A percentile compares a stretch with the other conserved stretches of the same genome.
phyloP scores from a whole-genome alignment of 2,888 invertebrate species.

The Amitus sp. region DNA sequence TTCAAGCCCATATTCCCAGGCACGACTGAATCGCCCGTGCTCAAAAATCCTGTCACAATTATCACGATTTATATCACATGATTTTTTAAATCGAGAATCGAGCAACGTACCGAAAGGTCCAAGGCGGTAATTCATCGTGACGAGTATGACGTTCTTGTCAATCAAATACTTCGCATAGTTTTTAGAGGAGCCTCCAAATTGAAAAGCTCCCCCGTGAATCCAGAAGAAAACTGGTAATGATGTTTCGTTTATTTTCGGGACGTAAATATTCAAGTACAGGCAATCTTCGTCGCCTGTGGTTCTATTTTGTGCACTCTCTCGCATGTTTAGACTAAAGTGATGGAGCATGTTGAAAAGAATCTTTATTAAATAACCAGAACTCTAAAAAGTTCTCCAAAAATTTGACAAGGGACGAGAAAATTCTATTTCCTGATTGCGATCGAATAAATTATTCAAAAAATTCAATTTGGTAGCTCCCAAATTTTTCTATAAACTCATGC shows the following conservation, averaged over 20 bases:
- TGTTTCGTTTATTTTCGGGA: slow-evolving; percentile 27
- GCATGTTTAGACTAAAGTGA: no score
- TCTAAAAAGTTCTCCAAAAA: no score
- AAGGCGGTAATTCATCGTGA: slow-evolving; percentile 78
- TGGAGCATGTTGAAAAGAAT: no score
- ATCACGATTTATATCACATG: background rate
- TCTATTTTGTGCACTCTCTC: no score
- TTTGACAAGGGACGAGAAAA: no score
- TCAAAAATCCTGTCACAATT: slow-evolving; percentile 74
- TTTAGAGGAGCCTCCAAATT: slow-evolving; percentile 62
- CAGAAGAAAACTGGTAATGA: slow-evolving; percentile 56
- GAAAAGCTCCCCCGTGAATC: slow-evolving; percentile 65
- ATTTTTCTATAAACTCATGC: no score
- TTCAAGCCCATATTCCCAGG: slow-evolving; percentile 80
- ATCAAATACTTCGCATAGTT: slow-evolving; percentile 71
- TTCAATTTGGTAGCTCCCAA: no score
- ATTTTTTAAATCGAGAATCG: slow-evolving; percentile 1
- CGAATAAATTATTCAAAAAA: no score
- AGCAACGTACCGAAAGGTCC: slow-evolving; percentile 73
- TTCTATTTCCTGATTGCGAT: no score
- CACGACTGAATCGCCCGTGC: slow-evolving; percentile 77
- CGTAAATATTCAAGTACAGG: slow-evolving; percentile 57
- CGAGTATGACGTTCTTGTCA: slow-evolving; percentile 73
- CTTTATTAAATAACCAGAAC: no score
- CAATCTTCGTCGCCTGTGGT: slow-evolving; percentile 59